These are phyloP conservation scores for Tuta absoluta DNA, from an alignment of 2,888 invertebrate genomes.

Conservation along the genomic window DNA sequence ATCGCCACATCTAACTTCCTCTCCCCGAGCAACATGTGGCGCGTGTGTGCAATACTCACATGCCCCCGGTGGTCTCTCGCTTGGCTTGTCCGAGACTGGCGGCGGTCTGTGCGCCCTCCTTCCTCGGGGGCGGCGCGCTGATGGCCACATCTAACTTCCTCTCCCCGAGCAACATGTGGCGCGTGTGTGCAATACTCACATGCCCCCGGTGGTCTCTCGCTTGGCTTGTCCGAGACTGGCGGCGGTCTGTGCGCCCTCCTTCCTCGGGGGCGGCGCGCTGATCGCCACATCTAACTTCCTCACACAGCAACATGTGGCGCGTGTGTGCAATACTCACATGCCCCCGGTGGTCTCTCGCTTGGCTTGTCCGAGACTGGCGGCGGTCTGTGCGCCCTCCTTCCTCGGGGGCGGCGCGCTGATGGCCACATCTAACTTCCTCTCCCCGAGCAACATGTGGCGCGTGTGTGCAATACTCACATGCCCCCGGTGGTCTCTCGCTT, in stretches of 20 bases:
- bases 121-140: too few species aligned
- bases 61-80: constrained; percentile 34
- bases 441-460: constrained; percentile 86
- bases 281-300: neutral
- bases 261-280: neutral
- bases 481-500: constrained; percentile 36
- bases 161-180: too few species aligned
- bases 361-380: constrained; percentile 58
- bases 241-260: neutral
- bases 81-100: constrained; percentile 54
- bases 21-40: too few species aligned
- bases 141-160: neutral
- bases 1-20: too few species aligned
- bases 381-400: constrained; percentile 30
- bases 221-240: neutral
- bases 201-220: neutral
- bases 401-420: constrained; percentile 81
- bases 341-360: constrained; percentile 37
- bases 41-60: neutral
- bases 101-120: neutral
- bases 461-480: constrained; percentile 63
- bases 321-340: neutral
- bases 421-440: constrained; percentile 83
- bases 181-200: neutral
- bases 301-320: neutral